Percentiles rank a stretch among this genome's conserved stretches.
Conservation (phyloP, 1,140 invertebrate species). For the Ostrea edulis region DNA sequence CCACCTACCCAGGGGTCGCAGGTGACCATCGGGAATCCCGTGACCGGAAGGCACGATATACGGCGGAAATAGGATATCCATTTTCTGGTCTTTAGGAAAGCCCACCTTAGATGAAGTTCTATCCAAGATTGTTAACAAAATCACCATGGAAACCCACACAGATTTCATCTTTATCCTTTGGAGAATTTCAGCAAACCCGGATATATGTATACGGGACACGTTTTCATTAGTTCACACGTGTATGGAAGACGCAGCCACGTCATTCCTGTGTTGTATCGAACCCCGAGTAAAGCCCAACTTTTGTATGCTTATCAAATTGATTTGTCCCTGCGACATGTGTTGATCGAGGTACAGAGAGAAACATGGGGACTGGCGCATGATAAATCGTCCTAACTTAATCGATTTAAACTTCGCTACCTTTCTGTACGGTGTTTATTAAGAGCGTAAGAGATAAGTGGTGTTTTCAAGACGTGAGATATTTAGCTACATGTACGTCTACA, state of each 20-base stretch:
- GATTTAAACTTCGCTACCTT: not conserved
- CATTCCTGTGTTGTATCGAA: slow-evolving; percentile 9
- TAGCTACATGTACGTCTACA: too few species aligned
- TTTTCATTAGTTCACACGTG: not conserved
- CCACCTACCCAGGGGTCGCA: slow-evolving; percentile 73
- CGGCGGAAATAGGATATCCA: slow-evolving; percentile 72
- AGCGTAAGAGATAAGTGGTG: too few species aligned
- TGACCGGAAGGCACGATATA: slow-evolving; percentile 54
- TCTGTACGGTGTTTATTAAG: not conserved
- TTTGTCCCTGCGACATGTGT: slow-evolving; percentile 5
- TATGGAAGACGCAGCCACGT: slow-evolving; percentile 5
- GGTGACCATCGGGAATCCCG: slow-evolving; percentile 72
- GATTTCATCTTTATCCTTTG: not conserved
- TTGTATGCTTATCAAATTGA: slow-evolving; percentile 29
- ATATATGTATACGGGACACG: not conserved
- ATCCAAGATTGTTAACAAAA: not conserved
- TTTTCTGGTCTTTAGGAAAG: slow-evolving; percentile 74
- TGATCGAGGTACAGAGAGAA: not conserved
- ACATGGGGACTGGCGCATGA: not conserved
- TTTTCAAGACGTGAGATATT: too few species aligned
- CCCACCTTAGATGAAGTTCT: slow-evolving; percentile 54
- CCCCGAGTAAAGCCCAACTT: not conserved
- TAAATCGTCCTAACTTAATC: not conserved
- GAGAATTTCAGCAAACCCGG: not conserved
- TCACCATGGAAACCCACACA: not conserved